Evolutionary conservation across 2,888 invertebrate genomes (phyloP), one percentile per base, ranked within the genome.

Genomic region (Rhagium mordax): DNA sequence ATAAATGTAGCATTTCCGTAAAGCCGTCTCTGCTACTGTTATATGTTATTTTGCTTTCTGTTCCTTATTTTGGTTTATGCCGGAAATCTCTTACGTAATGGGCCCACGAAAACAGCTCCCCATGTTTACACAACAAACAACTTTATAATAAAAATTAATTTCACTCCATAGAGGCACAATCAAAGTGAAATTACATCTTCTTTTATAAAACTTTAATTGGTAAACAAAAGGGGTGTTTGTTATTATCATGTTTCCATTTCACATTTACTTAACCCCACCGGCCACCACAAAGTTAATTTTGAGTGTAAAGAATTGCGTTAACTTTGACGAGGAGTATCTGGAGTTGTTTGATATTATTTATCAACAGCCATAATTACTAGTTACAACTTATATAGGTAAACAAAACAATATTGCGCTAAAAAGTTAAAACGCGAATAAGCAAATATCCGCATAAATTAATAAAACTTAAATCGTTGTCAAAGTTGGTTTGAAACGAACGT

Each of bases 231-330:
- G 64, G 68, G 51, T 65, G 29, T 47, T 60, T 73, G 73, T 73
- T 69, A 65, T 73, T 60, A 70, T 65, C 70, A 70, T 70, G 61
- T 70, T 74, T 53, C 41, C 53, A 72, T 72, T 72, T 72, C 72
- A 72, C 72, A 72, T 64, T 65, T 68, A 49, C 68, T 69, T 68
- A 72, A 64, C 65, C 65, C n/a, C n/a, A n/a, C n/a, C n/a, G n/a
- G n/a, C n/a, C 65, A 59, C 16, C 62, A 27, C 65, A 53, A 66
- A 66, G 70, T 73, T 70, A 73, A 66, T 70, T 53, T 59, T 53
- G 53, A 72, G 59, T 51, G 33, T 21, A 57, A 69, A n/a, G 64
- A 57, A 72, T 69, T 69, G 53, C 59, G 51, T 27, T 48, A 64
- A 57, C 68, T 59, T 48, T 20, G 18, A 3, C n/a, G 13, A 13